Percentiles rank a stretch among this genome's conserved stretches.
phyloP scores from a whole-genome alignment of 2,797 vertebrate species.

The Acipenser oxyrinchus region DNA sequence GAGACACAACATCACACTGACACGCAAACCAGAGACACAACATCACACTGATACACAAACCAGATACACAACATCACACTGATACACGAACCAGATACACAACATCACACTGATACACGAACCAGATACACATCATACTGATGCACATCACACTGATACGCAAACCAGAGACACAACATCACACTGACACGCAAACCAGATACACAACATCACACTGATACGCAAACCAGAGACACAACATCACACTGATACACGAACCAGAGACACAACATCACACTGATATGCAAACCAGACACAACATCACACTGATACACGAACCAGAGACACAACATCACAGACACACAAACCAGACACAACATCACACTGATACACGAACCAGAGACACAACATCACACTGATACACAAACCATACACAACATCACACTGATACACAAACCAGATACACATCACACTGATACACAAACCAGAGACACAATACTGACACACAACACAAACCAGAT shows the following conservation, averaged over 20 bases:
- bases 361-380: background rate
- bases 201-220: too few species aligned
- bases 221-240: too few species aligned
- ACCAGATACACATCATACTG: background rate
- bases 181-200: background rate
- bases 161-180: background rate
- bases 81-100: background rate
- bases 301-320: too few species aligned
- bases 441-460: background rate
- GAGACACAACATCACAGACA: too few species aligned
- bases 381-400: background rate
- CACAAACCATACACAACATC: background rate
- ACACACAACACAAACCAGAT: background rate
- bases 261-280: background rate
- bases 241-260: background rate
- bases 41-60: slow-evolving; percentile 7
- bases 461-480: background rate
- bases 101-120: background rate
- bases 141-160: background rate
- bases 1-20: background rate
- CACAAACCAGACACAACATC: too few species aligned
- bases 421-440: background rate
- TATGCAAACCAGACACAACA: background rate
- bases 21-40: background rate
- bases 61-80: background rate